Base-by-base conservation (phyloP, 92 coral and sea anemone species). In the Siderastrea radians region DNA sequence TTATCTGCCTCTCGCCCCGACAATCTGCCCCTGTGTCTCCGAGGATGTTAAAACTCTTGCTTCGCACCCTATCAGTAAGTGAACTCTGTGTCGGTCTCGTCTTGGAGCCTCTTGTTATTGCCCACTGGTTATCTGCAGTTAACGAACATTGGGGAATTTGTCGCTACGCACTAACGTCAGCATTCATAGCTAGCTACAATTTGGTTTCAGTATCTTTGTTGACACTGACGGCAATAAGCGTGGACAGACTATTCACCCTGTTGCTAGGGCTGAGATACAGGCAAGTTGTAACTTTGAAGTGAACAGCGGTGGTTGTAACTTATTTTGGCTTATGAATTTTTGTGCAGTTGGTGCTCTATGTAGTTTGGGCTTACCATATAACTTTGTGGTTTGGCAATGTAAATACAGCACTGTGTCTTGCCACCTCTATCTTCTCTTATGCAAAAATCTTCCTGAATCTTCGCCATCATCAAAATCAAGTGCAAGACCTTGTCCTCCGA, bases 191-290 rank as follows among this genome's bases (percentile, higher is more conserved):
- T 14, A 55, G 1, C 8, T 55, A 55, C 60, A 55, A 1, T 6
- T 55, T 55, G 12, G 60, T 14, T 1, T 14, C 49, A 14, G 73
- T 50, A 49, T 64, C 84, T 64, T 65, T 79, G 61, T 48, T 66
- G 45, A 51, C 84, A 43, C 2, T 79, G 61, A 64, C 84, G 19
- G 59, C 73, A 19, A 63, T 79, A 50, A 63, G 73, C 84, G 72
- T 79, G 58, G 84, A 79, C 60, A 48, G 84, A 48, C 72, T 79
- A 49, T 74, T 79, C 60, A 74, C 84, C 38, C 49, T 73, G 66
- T 26, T 51, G 61, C 60, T 70, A 38, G 54, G 64, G 5, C 65
- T 38, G 67, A 43, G 78, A 46, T 82, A 82, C 69, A 53, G 17
- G 16, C 77, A 82, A 58, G 11, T 15, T 55, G 86, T 81, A 26